Percentiles rank a stretch among this genome's conserved stretches.
These are phyloP conservation scores for Microtus oregoni DNA, from an alignment of 2,113 vertebrate species.

Conservation along the genomic window DNA sequence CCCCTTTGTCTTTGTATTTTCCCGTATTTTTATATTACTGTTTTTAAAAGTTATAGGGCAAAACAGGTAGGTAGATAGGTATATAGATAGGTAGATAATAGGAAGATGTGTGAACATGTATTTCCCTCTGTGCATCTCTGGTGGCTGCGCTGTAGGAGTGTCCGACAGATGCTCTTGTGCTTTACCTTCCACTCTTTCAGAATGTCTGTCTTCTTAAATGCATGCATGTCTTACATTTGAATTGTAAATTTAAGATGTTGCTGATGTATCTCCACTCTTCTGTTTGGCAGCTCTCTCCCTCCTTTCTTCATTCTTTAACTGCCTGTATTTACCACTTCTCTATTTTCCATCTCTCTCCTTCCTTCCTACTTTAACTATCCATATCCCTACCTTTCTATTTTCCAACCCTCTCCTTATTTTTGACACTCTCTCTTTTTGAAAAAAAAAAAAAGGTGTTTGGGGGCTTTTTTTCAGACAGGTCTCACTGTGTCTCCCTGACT, in stretches of 20 bases:
- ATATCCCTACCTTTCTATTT: background rate
- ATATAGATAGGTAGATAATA: background rate
- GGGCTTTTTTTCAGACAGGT: background rate
- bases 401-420: background rate
- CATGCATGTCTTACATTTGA: background rate
- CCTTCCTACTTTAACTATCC: background rate
- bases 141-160: background rate
- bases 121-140: background rate
- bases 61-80: background rate
- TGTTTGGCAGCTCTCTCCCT: background rate
- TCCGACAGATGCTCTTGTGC: background rate
- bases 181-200: background rate
- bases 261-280: background rate
- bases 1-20: background rate
- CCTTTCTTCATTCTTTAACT: background rate
- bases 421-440: background rate
- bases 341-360: background rate
- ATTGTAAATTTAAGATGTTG: background rate
- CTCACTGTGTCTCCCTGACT: background rate
- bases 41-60: background rate
- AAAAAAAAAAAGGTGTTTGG: background rate
- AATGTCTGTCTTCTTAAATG: background rate
- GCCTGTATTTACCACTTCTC: background rate
- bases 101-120: background rate
- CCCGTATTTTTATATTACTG: conserved; percentile 23